Percentiles rank a stretch among this genome's conserved stretches.
Conservation (phyloP, 2,888 invertebrate species). For the Timema podura region DNA sequence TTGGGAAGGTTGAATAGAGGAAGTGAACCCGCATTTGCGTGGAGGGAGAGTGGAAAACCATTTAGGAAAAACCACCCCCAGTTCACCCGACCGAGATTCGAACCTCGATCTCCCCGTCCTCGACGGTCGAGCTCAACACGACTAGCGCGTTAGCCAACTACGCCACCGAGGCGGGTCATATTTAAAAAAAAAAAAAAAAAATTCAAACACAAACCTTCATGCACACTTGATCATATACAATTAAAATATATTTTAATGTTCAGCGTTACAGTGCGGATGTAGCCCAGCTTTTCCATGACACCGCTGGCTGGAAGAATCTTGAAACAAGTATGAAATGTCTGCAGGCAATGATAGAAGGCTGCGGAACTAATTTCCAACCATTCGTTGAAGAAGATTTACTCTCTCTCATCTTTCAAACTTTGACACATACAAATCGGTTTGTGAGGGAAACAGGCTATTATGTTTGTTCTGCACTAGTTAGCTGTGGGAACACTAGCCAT, state of each 20-base stretch:
- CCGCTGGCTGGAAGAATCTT: constrained; percentile 51
- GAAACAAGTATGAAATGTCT: constrained; percentile 53
- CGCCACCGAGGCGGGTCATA: too few relatives aligned
- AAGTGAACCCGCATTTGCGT: too few relatives aligned
- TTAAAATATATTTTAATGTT: constrained; percentile 15
- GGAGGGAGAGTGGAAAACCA: too few relatives aligned
- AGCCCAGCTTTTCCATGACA: constrained; percentile 50
- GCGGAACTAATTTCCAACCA: constrained; percentile 45
- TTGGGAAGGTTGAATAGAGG: too few relatives aligned
- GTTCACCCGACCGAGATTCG: too few relatives aligned
- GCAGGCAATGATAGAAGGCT: constrained; percentile 47
- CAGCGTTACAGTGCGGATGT: constrained; percentile 43
- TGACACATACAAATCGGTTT: constrained; percentile 51
- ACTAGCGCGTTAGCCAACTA: too few relatives aligned
- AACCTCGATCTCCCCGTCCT: too few relatives aligned
- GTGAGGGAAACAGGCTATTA: constrained; percentile 52
- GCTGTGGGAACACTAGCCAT: constrained; percentile 40
- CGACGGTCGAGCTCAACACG: too few relatives aligned
- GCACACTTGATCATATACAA: constrained; percentile 17
- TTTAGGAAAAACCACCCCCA: too few relatives aligned
- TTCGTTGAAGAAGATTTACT: constrained; percentile 45
- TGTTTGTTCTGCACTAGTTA: constrained; percentile 46
- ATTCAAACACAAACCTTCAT: background rate
- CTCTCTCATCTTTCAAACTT: constrained; percentile 45
- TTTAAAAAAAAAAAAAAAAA: too few relatives aligned